These are phyloP conservation scores for Branchipolynoe longqiensis DNA, from an alignment of 2,888 invertebrate species.

Conservation along the genomic window DNA sequence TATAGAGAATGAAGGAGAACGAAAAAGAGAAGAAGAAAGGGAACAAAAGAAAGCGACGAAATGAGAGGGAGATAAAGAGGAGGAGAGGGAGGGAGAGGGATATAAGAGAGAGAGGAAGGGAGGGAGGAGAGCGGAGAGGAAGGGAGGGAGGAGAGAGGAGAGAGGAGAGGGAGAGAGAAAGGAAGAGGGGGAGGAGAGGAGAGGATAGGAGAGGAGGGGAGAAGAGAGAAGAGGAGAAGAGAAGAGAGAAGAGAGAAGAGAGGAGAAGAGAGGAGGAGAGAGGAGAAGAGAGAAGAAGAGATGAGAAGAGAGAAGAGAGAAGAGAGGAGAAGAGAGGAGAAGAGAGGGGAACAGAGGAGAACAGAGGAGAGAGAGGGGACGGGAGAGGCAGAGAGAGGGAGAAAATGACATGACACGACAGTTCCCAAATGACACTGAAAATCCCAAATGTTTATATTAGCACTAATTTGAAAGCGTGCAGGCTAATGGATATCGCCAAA, in stretches of 20 bases:
- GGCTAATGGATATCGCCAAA: too few species aligned
- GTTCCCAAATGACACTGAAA: too few species aligned
- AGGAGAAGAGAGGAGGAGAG: background rate
- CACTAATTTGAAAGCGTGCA: too few species aligned
- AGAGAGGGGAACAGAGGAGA: too few species aligned
- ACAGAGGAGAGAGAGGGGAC: too few species aligned
- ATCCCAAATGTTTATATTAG: too few species aligned
- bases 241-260: background rate
- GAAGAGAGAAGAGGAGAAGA: background rate
- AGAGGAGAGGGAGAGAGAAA: background rate
- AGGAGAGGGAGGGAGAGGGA: background rate
- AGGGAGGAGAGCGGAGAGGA: background rate
- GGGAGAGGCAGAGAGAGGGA: too few species aligned
- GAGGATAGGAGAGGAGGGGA: background rate
- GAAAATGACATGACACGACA: too few species aligned
- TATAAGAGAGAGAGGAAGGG: background rate
- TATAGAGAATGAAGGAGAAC: too few species aligned
- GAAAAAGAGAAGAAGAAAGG: background rate
- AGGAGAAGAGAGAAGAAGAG: too few species aligned
- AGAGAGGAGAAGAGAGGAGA: too few species aligned
- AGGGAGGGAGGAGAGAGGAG: background rate
- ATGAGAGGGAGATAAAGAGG: background rate
- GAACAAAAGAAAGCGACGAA: background rate
- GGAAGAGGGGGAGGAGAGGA: background rate
- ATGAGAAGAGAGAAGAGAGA: too few species aligned